Evolutionary conservation across 2,797 vertebrate genomes (phyloP), one percentile per base, ranked within the genome.

Genomic region (Pangasius sanitwongsei): DNA sequence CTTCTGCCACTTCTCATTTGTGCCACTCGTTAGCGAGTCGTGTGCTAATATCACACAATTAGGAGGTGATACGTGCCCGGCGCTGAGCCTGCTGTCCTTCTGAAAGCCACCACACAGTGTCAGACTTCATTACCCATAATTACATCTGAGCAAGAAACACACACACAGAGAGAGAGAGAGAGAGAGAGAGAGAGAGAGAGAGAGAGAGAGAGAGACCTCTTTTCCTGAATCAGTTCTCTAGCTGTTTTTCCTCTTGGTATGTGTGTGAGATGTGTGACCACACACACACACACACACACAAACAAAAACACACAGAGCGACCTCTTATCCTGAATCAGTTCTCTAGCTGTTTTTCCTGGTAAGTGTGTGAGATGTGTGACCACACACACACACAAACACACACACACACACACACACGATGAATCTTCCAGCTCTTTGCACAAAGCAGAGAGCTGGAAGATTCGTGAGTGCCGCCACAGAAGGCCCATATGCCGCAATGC

Each of bases 41-140:
- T 77, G 75, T 20, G 57, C 61, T 80, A 80, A 87, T 78, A 87
- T 53, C 74, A 67, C 86, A 53, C 18, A 67, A 87, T 87, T 80
- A 87, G 59, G 74, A 78, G 41, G 86, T 63, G 44, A 65, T 67
- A 65, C 57, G 86, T 55, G 74, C 44, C 44, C 75, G 86, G n/a
- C 31, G 15, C 59, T 50, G 41, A 63, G 74, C 75, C 74, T 63
- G 74, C 41, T 80, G 86, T 80, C 86, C 86, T 80, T 87, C 5
- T 78, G 44, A 87, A 80, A 65, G 28, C 41, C 59, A 80, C 59
- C 59, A 53, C 59, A 75, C 41, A 75, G 72, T 75, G 72, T 65
- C 37, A 95, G 92, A 87, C 86, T 92, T 92, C 72, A 92, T 95
- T 94, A 93, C 90, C 83, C 63, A 86, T 93, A 94, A 94, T 93